Evolutionary conservation across 2,797 vertebrate genomes (phyloP).

Genomic region (Cygnus olor): DNA sequence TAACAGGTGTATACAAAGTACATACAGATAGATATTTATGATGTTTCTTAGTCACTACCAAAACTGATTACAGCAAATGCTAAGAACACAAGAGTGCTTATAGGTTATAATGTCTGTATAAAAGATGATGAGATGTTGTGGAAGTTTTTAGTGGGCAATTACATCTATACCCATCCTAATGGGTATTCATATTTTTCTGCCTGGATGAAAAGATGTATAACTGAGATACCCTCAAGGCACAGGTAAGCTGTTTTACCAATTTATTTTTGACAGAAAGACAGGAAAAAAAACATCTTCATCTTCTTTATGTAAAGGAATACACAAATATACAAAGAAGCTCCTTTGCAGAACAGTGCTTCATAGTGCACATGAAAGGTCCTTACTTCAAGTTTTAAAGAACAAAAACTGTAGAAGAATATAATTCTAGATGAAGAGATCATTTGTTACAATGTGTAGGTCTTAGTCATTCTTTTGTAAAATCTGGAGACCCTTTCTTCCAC

Average conservation of each 20-base stretch:
- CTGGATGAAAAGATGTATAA: not conserved
- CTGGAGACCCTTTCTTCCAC: not conserved
- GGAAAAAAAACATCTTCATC: not conserved
- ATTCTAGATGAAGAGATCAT: not conserved
- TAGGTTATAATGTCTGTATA: not conserved
- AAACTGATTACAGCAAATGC: not conserved
- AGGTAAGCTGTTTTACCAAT: not conserved
- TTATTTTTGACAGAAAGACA: not conserved
- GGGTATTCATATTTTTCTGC: not conserved
- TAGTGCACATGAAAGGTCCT: not conserved
- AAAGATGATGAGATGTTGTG: not conserved
- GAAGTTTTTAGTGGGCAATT: not conserved
- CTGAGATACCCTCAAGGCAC: not conserved
- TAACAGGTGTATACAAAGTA: not conserved
- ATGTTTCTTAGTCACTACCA: not conserved
- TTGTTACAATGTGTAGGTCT: not conserved
- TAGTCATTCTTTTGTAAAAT: not conserved
- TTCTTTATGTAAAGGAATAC: not conserved
- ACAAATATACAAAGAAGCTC: not conserved
- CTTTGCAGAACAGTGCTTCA: not conserved
- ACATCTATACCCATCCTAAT: not conserved
- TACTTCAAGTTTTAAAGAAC: not conserved
- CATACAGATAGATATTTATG: not conserved
- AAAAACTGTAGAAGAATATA: not conserved
- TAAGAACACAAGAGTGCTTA: not conserved